Evolutionary conservation across 2,888 invertebrate genomes (phyloP).

Genomic region (Eilema griseolum): DNA sequence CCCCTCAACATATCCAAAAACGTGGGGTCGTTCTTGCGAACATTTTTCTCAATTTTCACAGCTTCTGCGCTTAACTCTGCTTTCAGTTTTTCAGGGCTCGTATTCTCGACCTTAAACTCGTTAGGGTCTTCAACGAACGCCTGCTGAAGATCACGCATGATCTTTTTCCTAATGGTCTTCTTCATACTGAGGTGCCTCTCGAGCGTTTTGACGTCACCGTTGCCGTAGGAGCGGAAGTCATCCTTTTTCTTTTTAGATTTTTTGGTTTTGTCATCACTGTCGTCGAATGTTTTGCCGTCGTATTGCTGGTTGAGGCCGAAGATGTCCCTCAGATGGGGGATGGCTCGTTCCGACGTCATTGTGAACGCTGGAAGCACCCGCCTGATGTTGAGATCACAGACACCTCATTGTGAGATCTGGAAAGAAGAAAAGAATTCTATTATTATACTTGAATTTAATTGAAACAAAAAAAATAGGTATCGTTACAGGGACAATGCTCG

Average conservation of each 20-base stretch:
- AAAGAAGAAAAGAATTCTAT: constrained; percentile 60
- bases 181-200: constrained; percentile 95
- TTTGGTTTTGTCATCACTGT: constrained; percentile 85
- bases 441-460: constrained; percentile 15
- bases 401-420: constrained; percentile 81
- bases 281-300: constrained; percentile 79
- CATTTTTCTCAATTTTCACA: constrained; percentile 88
- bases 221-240: constrained; percentile 89
- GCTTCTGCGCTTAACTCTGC: constrained; percentile 90
- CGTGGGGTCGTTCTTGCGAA: constrained; percentile 87
- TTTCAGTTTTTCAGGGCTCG: constrained; percentile 89
- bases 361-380: constrained; percentile 61
- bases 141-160: constrained; percentile 94
- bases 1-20: constrained; percentile 90
- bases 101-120: constrained; percentile 90
- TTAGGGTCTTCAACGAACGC: constrained; percentile 91
- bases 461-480: no score
- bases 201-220: constrained; percentile 91
- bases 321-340: constrained; percentile 92
- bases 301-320: constrained; percentile 88
- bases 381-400: constrained; percentile 66
- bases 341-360: constrained; percentile 91
- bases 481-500: not conserved
- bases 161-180: constrained; percentile 94
- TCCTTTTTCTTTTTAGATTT: constrained; percentile 89